phyloP scores from a whole-genome alignment of 2,113 vertebrate species.

The Stigmatopora argus region DNA sequence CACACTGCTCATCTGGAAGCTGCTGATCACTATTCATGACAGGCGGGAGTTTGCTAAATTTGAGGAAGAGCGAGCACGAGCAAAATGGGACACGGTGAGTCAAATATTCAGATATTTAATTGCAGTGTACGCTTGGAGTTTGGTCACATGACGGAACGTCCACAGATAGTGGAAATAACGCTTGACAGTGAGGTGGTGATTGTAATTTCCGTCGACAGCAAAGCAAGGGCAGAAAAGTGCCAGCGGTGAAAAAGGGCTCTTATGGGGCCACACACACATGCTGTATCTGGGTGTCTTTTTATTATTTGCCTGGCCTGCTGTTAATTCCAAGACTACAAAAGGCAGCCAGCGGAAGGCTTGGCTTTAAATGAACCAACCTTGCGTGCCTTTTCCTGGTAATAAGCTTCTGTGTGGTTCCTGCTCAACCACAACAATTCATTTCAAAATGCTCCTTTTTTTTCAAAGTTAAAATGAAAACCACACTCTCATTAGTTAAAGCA shows the following conservation, averaged over 20 bases:
- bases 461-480: constrained; percentile 2
- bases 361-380: constrained; percentile 58
- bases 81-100: constrained; percentile 94
- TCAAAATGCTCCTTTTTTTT: constrained; percentile 10
- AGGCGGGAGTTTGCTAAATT: constrained; percentile 92
- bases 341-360: constrained; percentile 52
- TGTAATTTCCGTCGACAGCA: not conserved
- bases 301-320: constrained; percentile 60
- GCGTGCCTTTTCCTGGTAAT: constrained; percentile 64
- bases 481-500: not conserved
- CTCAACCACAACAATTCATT: constrained; percentile 30
- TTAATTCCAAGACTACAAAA: constrained; percentile 64
- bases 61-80: constrained; percentile 87
- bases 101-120: not conserved
- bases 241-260: not conserved
- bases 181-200: not conserved
- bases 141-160: no score
- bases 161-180: no score
- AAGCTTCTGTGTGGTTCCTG: constrained; percentile 33
- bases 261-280: constrained; percentile 34
- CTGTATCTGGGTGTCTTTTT: constrained; percentile 18
- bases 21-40: constrained; percentile 94
- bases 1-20: constrained; percentile 91
- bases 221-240: not conserved
- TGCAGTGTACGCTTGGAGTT: no score